phyloP scores from a whole-genome alignment of 2,113 vertebrate genomes.

The Myanophis thanlyinensis region DNA sequence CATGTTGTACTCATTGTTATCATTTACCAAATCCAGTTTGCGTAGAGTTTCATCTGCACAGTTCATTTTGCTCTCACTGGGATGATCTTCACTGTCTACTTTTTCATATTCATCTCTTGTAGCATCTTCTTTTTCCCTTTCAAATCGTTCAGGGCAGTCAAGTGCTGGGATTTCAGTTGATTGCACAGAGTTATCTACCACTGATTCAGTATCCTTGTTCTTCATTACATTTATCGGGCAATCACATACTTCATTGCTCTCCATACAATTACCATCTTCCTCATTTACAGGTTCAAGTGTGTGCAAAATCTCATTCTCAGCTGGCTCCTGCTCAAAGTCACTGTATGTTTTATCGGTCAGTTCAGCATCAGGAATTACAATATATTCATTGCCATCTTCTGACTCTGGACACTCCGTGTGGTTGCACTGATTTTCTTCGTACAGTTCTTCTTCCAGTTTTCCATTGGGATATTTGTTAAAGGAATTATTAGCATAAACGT shows the following conservation, averaged over 20 bases:
- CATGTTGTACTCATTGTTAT: conserved; percentile 25
- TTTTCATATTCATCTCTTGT: conserved; percentile 29
- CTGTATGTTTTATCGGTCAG: conserved; percentile 52
- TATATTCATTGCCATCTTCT: conserved; percentile 62
- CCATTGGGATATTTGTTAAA: conserved; percentile 80
- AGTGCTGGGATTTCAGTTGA: conserved; percentile 49
- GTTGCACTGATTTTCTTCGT: conserved; percentile 53
- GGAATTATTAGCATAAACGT: conserved; percentile 60
- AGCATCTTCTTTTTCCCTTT: neutral
- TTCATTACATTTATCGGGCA: conserved; percentile 31
- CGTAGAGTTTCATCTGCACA: conserved; percentile 17
- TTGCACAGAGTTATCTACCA: conserved; percentile 62
- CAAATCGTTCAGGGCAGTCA: conserved; percentile 50
- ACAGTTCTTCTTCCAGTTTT: conserved; percentile 70
- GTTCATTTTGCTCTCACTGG: conserved; percentile 25
- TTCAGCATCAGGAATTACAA: conserved; percentile 51
- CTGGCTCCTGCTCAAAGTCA: conserved; percentile 44
- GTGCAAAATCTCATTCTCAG: conserved; percentile 38
- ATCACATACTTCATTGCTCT: conserved; percentile 24
- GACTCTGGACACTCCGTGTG: conserved; percentile 51
- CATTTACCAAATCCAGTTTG: conserved; percentile 24
- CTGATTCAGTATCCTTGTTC: conserved; percentile 36
- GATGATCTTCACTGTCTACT: conserved; percentile 23
- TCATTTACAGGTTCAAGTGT: conserved; percentile 34
- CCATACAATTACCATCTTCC: conserved; percentile 33